Evolutionary conservation across 2,113 vertebrate genomes (phyloP), one percentile per base, ranked within the genome.

Genomic region (Xiphias gladius): DNA sequence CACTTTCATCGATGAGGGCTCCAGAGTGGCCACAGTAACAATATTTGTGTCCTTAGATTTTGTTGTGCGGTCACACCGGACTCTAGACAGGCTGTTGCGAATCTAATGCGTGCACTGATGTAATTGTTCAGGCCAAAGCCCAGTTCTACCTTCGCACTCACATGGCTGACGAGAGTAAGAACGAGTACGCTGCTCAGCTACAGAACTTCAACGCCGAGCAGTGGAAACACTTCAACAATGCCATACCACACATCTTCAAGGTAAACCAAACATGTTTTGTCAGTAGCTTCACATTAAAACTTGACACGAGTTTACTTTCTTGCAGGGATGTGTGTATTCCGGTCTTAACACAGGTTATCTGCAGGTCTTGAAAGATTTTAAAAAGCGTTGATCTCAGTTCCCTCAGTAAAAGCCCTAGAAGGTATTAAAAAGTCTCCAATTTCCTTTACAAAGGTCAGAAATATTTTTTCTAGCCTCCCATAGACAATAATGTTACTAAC

Each of bases 241-340:
- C 98, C 82, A 98, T 99, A 91, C 98, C 98, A 79, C 97, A 98
- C 92, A 98, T 99, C 92, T 99, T 99, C 82, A 99, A 99, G 97
- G 98, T 99, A 94, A 84, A 13, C 6, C 17, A 16, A 16, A 12
- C 82, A n/a, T 11, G 10, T 14, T n/a, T 12, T 10, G 54, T 13
- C 22, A 26, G 54, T 14, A 5, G 43, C 26, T 6, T 65, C 48
- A 32, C 19, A 16, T 13, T 16, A 16, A 46, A 16, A 46, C 43
- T 28, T 55, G 17, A 26, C 16, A 1, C 8, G 48, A 52, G 52
- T n/a, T 50, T 50, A 50, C 46, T 50, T 50, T 43, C 41, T 43
- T 43, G 11, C 41, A 43, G 13, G 37, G 37, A 12, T 14, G 13
- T 13, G 19, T 50, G 46, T 20, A 8, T 20, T 50, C 20, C 48